Evolutionary conservation across 2,113 vertebrate genomes (phyloP).

Genomic region (Lethenteron camtschaticum): DNA sequence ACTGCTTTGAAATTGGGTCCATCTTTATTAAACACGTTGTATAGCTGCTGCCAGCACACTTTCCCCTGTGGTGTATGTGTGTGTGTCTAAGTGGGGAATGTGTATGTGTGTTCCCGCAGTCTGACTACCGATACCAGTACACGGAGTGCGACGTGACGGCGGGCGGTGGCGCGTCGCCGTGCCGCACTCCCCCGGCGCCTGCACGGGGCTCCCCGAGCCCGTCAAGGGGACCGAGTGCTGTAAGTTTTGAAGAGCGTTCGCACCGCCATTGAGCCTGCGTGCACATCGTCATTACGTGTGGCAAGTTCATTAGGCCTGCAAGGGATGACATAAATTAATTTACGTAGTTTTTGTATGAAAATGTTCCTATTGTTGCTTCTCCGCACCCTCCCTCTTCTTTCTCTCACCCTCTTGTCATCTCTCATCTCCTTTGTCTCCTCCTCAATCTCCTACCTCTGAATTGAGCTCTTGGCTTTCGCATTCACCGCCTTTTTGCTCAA

Average conservation of each 20-base stretch:
- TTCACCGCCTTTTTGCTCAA: no score
- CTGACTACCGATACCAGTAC: constrained; percentile 86
- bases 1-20: no score
- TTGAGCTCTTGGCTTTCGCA: no score
- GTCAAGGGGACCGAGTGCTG: constrained; percentile 83
- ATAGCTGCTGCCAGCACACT: no score
- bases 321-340: constrained; percentile 7
- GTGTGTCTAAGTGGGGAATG: background rate
- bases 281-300: no score
- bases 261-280: background rate
- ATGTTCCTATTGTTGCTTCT: background rate
- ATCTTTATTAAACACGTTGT: no score
- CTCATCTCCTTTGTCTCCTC: no score
- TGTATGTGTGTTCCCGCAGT: constrained; percentile 28
- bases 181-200: constrained; percentile 38
- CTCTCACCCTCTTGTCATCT: background rate
- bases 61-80: no score
- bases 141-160: constrained; percentile 79
- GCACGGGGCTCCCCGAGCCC: constrained; percentile 62
- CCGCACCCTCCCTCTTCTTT: background rate
- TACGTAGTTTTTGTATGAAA: constrained; percentile 4
- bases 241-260: constrained; percentile 26
- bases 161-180: constrained; percentile 88
- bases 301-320: no score
- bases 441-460: no score